These are phyloP conservation scores for Acleris laterana DNA, from an alignment of 2,888 invertebrate species.

Conservation along the genomic window DNA sequence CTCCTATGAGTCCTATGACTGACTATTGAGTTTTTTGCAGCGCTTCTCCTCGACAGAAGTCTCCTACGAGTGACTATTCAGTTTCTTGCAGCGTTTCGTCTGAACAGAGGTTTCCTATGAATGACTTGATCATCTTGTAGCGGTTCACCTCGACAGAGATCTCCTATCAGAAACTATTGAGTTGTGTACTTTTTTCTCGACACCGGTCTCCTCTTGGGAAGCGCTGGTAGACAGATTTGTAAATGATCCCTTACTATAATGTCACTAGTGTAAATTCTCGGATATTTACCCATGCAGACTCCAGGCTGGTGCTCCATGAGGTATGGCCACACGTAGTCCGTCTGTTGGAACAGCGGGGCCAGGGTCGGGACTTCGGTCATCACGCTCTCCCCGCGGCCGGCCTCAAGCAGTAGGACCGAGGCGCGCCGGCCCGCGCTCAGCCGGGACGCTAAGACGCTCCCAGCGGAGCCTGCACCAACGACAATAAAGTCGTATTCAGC, in stretches of 20 bases:
- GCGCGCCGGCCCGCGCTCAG: slow-evolving; percentile 74
- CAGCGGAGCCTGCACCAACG: slow-evolving; percentile 83
- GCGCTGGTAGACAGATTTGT: too few species aligned
- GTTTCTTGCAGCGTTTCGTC: background rate
- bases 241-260: too few species aligned
- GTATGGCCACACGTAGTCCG: slow-evolving; percentile 79
- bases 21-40: too few species aligned
- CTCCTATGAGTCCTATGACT: too few species aligned
- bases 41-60: too few species aligned
- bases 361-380: slow-evolving; percentile 73
- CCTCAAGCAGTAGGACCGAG: slow-evolving; percentile 78
- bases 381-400: slow-evolving; percentile 73
- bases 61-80: too few species aligned
- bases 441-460: slow-evolving; percentile 78
- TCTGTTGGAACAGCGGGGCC: slow-evolving; percentile 71
- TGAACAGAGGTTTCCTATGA: background rate
- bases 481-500: slow-evolving; percentile 77
- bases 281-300: slow-evolving; percentile 73
- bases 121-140: too few species aligned
- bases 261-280: background rate
- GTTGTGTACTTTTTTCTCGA: too few species aligned
- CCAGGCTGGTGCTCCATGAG: slow-evolving; percentile 82
- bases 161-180: background rate
- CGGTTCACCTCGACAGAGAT: too few species aligned
- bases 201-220: too few species aligned